Conservation (phyloP, 2,797 vertebrate genomes). For the Scolopax bukidnonensis region DNA sequence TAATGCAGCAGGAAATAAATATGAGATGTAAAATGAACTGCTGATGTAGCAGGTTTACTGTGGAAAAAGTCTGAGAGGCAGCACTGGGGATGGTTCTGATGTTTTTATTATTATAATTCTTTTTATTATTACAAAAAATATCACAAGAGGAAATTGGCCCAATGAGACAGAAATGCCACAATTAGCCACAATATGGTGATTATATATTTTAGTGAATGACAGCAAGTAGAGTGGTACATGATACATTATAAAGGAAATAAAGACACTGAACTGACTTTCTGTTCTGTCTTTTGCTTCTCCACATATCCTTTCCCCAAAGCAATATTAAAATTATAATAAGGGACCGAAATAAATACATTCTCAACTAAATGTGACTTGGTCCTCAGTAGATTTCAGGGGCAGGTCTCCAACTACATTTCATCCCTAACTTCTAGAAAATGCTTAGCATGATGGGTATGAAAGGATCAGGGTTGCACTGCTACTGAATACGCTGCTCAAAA, state of each 20-base stretch:
- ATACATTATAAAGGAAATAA: background rate
- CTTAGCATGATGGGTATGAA: background rate
- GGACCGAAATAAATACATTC: background rate
- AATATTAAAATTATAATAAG: background rate
- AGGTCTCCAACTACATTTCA: background rate
- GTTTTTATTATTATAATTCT: background rate
- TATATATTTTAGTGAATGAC: background rate
- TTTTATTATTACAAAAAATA: background rate
- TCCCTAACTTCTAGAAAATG: background rate
- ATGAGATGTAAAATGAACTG: background rate
- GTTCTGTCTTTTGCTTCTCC: background rate
- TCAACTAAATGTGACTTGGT: background rate
- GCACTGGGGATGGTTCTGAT: background rate
- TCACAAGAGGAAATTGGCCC: background rate
- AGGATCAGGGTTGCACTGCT: background rate
- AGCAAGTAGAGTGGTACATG: background rate
- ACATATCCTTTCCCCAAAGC: background rate
- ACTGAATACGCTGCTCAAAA: background rate
- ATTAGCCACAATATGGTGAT: background rate
- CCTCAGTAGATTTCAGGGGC: background rate
- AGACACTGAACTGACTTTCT: background rate
- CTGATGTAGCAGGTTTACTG: background rate
- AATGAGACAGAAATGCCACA: constrained; percentile 41
- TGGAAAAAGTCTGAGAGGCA: background rate
- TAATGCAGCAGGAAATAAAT: background rate